Evolutionary conservation across 2,888 invertebrate species (phyloP).

Genomic region (Drosophila fungiperda): DNA sequence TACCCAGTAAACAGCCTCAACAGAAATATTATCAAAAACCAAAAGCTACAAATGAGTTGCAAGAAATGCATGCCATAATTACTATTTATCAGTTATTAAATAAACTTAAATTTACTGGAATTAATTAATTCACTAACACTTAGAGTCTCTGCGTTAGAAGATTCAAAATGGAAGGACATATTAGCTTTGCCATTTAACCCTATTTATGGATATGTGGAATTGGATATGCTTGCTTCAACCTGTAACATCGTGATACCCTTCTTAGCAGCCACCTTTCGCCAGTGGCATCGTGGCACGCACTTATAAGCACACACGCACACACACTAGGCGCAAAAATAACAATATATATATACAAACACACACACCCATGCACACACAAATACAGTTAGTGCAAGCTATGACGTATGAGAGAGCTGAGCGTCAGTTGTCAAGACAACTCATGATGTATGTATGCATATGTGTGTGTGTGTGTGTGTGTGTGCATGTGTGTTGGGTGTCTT

Average conservation of each 20-base stretch:
- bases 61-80: background rate
- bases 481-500: conserved; percentile 14
- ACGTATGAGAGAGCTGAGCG: conserved; percentile 67
- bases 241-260: background rate
- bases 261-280: background rate
- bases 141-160: background rate
- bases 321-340: conserved; percentile 6
- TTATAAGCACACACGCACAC: conserved; percentile 3
- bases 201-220: background rate
- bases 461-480: conserved; percentile 2
- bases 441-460: conserved; percentile 16
- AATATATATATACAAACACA: conserved; percentile 7
- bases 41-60: background rate
- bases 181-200: background rate
- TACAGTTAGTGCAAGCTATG: conserved; percentile 51
- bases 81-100: background rate
- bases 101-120: background rate
- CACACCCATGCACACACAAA: background rate
- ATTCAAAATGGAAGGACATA: background rate
- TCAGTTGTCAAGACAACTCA: conserved; percentile 63
- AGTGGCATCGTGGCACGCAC: conserved; percentile 6
- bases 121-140: background rate
- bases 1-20: background rate
- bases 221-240: background rate
- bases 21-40: background rate